Evolutionary conservation across 1,140 invertebrate genomes (phyloP), one percentile per base, ranked within the genome.

Genomic region (Diploscapter pachys): DNA sequence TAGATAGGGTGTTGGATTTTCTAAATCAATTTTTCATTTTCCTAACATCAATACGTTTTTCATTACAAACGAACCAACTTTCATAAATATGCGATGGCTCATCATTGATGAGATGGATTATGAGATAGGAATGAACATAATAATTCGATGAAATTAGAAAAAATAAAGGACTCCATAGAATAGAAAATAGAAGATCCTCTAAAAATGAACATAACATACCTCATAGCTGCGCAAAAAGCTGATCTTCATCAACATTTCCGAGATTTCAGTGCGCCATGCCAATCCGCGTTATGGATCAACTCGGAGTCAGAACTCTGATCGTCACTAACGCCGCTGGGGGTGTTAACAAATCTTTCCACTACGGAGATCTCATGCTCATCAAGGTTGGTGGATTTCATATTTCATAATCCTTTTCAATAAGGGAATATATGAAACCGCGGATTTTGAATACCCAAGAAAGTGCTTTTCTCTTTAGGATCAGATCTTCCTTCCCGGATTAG

Each of bases 331-430:
- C 83, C 4, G 83, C 83, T 13, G 83, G 89, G 11, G 85, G 86
- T 5, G 75, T 86, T 62, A 87, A 85, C 78, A 55, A 76, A 6
- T 63, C 72, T 11, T 85, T 83, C 59, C 67, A 79, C 57, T 77
- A 78, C 63, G 86, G 86, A 6, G 85, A 87, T 78, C 66, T 86
- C 4, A 87, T 86, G 85, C 57, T 86, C 48, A 85, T 86, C 76
- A 86, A 86, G 71, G 66, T 68, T 53, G 11, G 13, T 2, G 72
- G 2, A n/a, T 53, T 31, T 3, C 5, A 50, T 50, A 5, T 50
- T 48, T 31, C 5, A 49, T 61, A 75, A 13, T 11, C 48, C 48
- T 13, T 52, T 31, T 31, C 31, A 31, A 31, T 31, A 31, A 31
- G 31, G 31, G 31, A 31, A 31, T 31, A 31, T 31, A 31, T 31